Evolutionary conservation across 2,888 invertebrate species (phyloP), one percentile per base, ranked within the genome.

Genomic region (Rhaphigaster nebulosa): DNA sequence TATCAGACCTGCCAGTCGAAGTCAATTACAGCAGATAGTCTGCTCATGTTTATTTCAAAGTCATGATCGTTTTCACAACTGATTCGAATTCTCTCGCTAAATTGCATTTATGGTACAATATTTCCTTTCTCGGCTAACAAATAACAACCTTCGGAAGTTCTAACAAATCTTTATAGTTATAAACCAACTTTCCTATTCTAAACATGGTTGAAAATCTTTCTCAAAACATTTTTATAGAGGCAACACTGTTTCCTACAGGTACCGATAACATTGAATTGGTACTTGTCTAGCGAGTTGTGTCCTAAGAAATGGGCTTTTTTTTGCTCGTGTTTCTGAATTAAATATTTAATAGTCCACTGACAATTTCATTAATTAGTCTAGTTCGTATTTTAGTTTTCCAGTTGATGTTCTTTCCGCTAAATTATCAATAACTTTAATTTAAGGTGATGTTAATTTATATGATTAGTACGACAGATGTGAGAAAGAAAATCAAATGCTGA

Each of bases 21-120:
- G 70, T 34, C 70, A 70, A 70, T 70, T 70, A 70, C 70, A 6
- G 70, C 70, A 8, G 34, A 70, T 70, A 34, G n/a, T n/a, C 34
- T 70, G 70, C 34, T 34, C 70, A 34, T 70, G 70, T 70, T 70
- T 70, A 70, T 70, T 70, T 70, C 34, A 70, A 34, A 8, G 70
- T 26, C 34, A 29, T 34, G 70, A 70, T 20, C 34, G 2, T 18
- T 34, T 34, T 70, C 70, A 70, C 70, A 70, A 20, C 70, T 70
- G 70, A 34, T 70, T 18, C 20, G 15, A 65, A 65, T 65, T 3
- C 0, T 1, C 10, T n/a, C 18, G 34, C 34, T 70, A 70, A 65
- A 70, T 34, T 34, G 20, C 34, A 34, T 70, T 70, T 70, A 70
- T 70, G 18, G 65, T 5, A 34, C 15, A 29, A 13, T 65, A 34